Percentiles rank a stretch among this genome's conserved stretches.
Conservation (phyloP, 2,888 invertebrate species). For the Torymus texanus region DNA sequence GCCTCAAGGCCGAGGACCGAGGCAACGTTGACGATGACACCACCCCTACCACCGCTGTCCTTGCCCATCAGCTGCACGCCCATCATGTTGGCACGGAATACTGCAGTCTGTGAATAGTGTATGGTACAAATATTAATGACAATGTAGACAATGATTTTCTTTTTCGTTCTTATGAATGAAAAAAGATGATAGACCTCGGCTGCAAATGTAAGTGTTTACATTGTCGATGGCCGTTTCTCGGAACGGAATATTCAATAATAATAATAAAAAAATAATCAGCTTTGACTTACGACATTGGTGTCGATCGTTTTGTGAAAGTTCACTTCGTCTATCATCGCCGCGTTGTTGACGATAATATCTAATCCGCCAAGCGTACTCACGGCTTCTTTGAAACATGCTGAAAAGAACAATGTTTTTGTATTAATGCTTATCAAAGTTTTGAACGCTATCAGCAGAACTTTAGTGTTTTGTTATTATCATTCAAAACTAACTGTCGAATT, state of each 20-base stretch:
- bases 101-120: conserved; percentile 70
- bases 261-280: conserved; percentile 5
- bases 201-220: too few relatives aligned
- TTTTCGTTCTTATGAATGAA: too few relatives aligned
- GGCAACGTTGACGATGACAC: conserved; percentile 81
- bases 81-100: conserved; percentile 72
- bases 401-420: conserved; percentile 39
- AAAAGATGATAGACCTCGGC: too few relatives aligned
- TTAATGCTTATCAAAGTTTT: background rate
- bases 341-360: conserved; percentile 77
- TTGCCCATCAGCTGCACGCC: conserved; percentile 75
- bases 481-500: conserved; percentile 66
- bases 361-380: conserved; percentile 74
- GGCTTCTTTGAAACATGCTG: conserved; percentile 76
- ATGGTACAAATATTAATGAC: background rate
- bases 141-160: conserved; percentile 19
- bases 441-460: background rate
- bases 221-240: too few relatives aligned
- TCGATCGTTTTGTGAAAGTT: conserved; percentile 67
- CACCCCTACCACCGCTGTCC: conserved; percentile 77
- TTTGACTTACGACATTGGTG: conserved; percentile 69
- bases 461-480: background rate
- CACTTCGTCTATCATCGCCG: conserved; percentile 68
- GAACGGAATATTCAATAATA: too few relatives aligned
- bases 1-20: conserved; percentile 79